Percentiles rank a stretch among this genome's conserved stretches.
phyloP scores from a whole-genome alignment of 2,888 invertebrate genomes.

The Tetropium fuscum region DNA sequence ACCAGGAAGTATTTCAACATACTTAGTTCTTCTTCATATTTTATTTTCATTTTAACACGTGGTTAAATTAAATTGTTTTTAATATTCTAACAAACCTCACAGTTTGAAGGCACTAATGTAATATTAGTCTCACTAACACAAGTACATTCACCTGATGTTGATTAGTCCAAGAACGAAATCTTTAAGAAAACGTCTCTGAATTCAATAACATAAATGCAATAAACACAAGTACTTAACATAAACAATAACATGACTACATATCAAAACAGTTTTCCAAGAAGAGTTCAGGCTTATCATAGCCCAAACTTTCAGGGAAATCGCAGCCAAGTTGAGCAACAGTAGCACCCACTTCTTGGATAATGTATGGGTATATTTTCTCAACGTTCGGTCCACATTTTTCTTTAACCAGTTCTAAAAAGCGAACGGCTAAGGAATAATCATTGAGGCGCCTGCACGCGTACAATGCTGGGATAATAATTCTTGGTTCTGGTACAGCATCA shows the following conservation, averaged over 20 bases:
- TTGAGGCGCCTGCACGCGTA: constrained; percentile 75
- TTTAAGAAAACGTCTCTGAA: no score
- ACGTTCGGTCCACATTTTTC: constrained; percentile 84
- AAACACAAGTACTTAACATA: no score
- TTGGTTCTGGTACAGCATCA: constrained; percentile 73
- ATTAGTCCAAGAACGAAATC: no score
- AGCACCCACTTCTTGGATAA: constrained; percentile 90
- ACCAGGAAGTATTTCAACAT: no score
- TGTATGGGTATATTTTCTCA: constrained; percentile 86
- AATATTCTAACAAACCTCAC: no score
- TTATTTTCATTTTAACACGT: no score
- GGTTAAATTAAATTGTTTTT: no score
- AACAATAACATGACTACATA: constrained; percentile 63
- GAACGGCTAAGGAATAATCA: constrained; percentile 74
- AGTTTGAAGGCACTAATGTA: no score
- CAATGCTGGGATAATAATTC: constrained; percentile 70
- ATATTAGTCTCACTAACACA: no score
- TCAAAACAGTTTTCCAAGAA: constrained; percentile 81
- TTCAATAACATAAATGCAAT: no score
- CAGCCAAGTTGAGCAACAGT: constrained; percentile 93
- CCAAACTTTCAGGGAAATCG: constrained; percentile 92
- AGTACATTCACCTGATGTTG: no score
- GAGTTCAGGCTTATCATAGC: constrained; percentile 96
- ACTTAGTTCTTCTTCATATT: no score
- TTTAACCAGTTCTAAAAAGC: constrained; percentile 91